Percentiles rank a stretch among this genome's conserved stretches.
Conservation (phyloP, 2,888 invertebrate genomes). For the Abscondita cerata region DNA sequence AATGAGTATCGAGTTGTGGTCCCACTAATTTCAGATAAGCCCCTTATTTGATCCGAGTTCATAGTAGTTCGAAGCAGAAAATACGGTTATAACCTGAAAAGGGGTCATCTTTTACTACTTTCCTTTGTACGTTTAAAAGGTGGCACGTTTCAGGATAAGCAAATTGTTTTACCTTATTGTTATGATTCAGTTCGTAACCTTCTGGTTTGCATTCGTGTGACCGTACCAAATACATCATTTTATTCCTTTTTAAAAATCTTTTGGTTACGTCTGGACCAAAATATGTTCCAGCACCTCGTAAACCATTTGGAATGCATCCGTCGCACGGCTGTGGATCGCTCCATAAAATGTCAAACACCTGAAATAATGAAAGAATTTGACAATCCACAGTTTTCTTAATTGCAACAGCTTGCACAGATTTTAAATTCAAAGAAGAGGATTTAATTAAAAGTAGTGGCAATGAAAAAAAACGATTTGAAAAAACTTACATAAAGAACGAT, state of each 20-base stretch:
- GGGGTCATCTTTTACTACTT: too few relatives aligned
- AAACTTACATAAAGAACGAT: too few relatives aligned
- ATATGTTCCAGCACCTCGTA: slow-evolving; percentile 91
- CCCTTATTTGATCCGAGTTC: slow-evolving; percentile 90
- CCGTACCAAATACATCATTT: slow-evolving; percentile 78
- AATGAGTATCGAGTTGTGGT: slow-evolving; percentile 79
- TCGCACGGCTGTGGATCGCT: slow-evolving; percentile 85
- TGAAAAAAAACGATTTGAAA: too few relatives aligned
- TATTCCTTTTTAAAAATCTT: slow-evolving; percentile 79
- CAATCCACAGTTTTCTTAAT: too few relatives aligned
- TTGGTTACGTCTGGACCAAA: slow-evolving; percentile 89
- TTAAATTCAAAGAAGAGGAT: too few relatives aligned
- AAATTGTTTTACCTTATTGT: slow-evolving; percentile 81
- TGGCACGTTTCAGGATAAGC: too few relatives aligned
- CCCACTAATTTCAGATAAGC: slow-evolving; percentile 87
- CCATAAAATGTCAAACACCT: slow-evolving; percentile 95
- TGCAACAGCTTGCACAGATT: too few relatives aligned
- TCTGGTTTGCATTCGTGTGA: slow-evolving; percentile 95
- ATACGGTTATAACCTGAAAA: slow-evolving; percentile 85
- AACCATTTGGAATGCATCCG: slow-evolving; percentile 82
- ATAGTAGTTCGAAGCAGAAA: slow-evolving; percentile 97
- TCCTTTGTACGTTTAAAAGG: too few relatives aligned
- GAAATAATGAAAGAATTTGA: too few relatives aligned
- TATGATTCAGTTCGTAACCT: slow-evolving; percentile 87
- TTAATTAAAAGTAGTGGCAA: too few relatives aligned